Evolutionary conservation across 2,113 vertebrate genomes (phyloP).

Genomic region (Spheniscus mendiculus): DNA sequence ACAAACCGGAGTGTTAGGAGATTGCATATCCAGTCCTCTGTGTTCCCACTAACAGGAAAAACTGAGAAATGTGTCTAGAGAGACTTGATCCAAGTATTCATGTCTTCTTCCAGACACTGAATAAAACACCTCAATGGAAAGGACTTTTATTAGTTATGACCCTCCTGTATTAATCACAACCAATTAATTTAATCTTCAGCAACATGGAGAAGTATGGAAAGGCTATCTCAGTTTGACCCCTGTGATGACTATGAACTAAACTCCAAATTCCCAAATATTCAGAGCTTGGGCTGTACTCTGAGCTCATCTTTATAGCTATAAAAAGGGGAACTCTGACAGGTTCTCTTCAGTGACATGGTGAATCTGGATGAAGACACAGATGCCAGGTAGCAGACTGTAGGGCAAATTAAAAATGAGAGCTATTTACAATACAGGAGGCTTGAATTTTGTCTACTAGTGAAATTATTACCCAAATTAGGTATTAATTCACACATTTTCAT

Average conservation of each 20-base stretch:
- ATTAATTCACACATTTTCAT: not conserved
- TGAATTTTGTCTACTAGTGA: not conserved
- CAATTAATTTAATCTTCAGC: not conserved
- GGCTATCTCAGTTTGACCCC: not conserved
- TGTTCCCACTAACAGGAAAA: not conserved
- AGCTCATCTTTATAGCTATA: not conserved
- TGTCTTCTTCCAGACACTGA: not conserved
- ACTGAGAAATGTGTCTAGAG: not conserved
- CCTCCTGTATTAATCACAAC: not conserved
- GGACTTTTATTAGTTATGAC: not conserved
- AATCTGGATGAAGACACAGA: not conserved
- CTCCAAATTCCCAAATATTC: not conserved
- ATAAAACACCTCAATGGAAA: not conserved
- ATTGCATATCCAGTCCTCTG: not conserved
- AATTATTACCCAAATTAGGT: not conserved
- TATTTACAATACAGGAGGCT: not conserved
- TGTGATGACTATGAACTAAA: not conserved
- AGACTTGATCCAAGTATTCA: not conserved
- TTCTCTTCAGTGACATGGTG: not conserved
- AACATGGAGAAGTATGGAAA: not conserved
- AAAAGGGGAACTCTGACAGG: not conserved
- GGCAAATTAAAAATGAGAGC: not conserved
- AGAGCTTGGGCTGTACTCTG: not conserved
- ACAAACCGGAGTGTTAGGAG: not conserved
- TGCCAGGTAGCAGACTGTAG: not conserved